Conservation (phyloP, 2,113 vertebrate species). For the Atractosteus spatula region DNA sequence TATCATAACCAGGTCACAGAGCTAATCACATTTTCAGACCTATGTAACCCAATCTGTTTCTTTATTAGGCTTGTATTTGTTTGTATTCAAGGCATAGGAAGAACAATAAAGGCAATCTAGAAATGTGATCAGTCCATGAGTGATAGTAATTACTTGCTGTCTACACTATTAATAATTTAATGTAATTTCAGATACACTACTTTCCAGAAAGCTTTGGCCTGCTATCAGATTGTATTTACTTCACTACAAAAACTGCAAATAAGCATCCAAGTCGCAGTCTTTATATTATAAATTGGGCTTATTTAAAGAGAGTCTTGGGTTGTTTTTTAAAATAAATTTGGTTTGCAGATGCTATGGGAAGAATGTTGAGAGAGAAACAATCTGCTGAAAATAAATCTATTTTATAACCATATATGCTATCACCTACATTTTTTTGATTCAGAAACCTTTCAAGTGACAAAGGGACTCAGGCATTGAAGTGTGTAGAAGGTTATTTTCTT, state of each 20-base stretch:
- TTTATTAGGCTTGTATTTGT: slow-evolving; percentile 78
- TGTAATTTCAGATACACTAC: slow-evolving; percentile 83
- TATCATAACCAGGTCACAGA: slow-evolving; percentile 75
- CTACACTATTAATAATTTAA: slow-evolving; percentile 90
- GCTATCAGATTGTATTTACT: slow-evolving; percentile 51
- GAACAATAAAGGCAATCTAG: slow-evolving; percentile 75
- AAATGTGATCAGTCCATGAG: slow-evolving; percentile 80
- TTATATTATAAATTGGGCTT: too few relatives aligned
- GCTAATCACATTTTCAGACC: slow-evolving; percentile 63
- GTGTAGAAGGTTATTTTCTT: slow-evolving; percentile 1
- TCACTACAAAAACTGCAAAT: not conserved
- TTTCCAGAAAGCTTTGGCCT: slow-evolving; percentile 68
- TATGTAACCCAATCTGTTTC: slow-evolving; percentile 71
- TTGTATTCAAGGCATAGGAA: slow-evolving; percentile 66
- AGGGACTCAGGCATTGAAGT: too few relatives aligned
- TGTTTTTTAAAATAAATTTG: too few relatives aligned
- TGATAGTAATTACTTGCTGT: slow-evolving; percentile 80
- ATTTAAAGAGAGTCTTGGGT: too few relatives aligned
- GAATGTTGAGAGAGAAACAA: too few relatives aligned
- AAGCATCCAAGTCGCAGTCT: not conserved
- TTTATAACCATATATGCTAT: too few relatives aligned
- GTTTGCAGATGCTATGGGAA: too few relatives aligned
- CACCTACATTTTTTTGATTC: too few relatives aligned
- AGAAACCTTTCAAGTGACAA: too few relatives aligned
- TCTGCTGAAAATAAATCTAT: not conserved